These are phyloP conservation scores for Microctenopoma steveboyesi DNA, from an alignment of 2,797 vertebrate genomes.

Conservation along the genomic window DNA sequence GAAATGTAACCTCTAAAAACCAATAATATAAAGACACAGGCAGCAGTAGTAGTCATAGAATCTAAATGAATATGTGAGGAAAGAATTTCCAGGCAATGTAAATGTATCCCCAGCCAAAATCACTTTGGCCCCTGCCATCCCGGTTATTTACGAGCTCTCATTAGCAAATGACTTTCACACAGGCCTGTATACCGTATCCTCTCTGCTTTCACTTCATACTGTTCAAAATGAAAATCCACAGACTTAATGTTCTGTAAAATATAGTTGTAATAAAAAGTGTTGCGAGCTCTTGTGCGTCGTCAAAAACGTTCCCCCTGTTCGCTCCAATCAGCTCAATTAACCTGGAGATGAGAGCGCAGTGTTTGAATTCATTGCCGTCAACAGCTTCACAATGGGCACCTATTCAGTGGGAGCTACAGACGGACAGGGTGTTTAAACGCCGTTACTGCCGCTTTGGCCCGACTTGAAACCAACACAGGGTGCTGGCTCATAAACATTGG, in stretches of 20 bases:
- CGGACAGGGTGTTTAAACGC: slow-evolving; percentile 34
- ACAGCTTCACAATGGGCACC: slow-evolving; percentile 48
- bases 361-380: slow-evolving; percentile 64
- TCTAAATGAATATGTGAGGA: slow-evolving; percentile 47
- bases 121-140: slow-evolving; percentile 55
- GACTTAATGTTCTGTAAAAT: slow-evolving; percentile 79
- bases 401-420: slow-evolving; percentile 43
- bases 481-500: slow-evolving; percentile 7
- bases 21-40: slow-evolving; percentile 52
- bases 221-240: slow-evolving; percentile 67
- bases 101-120: slow-evolving; percentile 70
- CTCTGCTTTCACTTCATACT: slow-evolving; percentile 55
- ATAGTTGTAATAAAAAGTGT: slow-evolving; percentile 71
- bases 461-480: slow-evolving; percentile 23
- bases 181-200: slow-evolving; percentile 50
- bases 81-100: slow-evolving; percentile 52
- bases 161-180: slow-evolving; percentile 80
- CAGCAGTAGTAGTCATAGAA: slow-evolving; percentile 34
- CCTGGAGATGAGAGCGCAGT: slow-evolving; percentile 64
- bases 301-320: slow-evolving; percentile 43
- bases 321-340: slow-evolving; percentile 77
- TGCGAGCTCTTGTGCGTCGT: slow-evolving; percentile 25
- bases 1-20: slow-evolving; percentile 62
- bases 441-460: slow-evolving; percentile 15
- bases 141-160: slow-evolving; percentile 78